Evolutionary conservation across 2,113 vertebrate species (phyloP).

Genomic region (Trochalopteron elliotii): DNA sequence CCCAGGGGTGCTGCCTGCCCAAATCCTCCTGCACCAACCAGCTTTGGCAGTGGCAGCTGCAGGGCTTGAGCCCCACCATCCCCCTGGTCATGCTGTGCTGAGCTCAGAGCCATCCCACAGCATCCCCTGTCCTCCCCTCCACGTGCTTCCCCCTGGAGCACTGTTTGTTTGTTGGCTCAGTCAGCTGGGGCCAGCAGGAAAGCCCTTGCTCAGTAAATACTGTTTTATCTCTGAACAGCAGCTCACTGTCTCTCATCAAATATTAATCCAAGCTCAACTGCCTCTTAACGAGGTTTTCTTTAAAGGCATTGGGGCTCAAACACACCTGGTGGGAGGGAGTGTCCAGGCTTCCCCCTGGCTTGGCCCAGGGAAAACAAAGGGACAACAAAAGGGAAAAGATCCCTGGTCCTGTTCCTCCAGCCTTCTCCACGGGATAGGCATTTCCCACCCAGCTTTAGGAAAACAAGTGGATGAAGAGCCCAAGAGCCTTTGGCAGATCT

Average conservation of each 20-base stretch:
- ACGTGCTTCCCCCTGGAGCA: rapidly evolving
- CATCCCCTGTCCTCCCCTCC: neutral
- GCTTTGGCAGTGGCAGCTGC: neutral
- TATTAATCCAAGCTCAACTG: conserved; percentile 35
- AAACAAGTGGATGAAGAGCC: neutral
- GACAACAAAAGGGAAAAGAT: neutral
- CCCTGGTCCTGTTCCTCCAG: rapidly evolving
- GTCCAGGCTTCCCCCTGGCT: neutral
- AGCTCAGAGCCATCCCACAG: neutral
- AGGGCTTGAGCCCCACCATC: neutral
- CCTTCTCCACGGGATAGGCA: neutral
- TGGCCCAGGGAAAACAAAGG: neutral
- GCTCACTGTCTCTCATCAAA: conserved; percentile 1
- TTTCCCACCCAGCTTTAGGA: neutral
- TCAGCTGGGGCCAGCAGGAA: neutral
- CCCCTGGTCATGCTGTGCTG: neutral
- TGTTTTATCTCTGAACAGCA: conserved; percentile 1
- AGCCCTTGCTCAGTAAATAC: neutral
- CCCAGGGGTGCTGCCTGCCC: neutral
- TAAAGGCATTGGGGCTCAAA: neutral
- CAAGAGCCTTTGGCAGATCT: rapidly evolving
- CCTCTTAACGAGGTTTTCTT: neutral
- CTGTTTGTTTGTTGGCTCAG: neutral
- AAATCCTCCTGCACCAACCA: neutral
- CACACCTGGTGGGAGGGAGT: neutral